Percentiles rank a stretch among this genome's conserved stretches.
Conservation (phyloP, 2,888 invertebrate species). For the Onchidella celtica region DNA sequence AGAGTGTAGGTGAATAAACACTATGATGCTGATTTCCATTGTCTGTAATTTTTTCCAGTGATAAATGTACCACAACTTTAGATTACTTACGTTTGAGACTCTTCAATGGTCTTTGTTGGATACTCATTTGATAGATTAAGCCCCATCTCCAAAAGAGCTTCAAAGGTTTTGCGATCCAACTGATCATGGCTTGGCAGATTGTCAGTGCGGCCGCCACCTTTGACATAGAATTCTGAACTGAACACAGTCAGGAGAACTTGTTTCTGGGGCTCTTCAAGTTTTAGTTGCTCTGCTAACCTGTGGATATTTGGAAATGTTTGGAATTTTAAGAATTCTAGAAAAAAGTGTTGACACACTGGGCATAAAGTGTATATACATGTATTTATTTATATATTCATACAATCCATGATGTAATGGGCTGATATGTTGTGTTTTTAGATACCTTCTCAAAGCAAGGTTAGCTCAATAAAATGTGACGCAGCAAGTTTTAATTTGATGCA, state of each 20-base stretch:
- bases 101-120: slow-evolving; percentile 59
- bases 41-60: too few species aligned
- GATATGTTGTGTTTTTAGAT: too few species aligned
- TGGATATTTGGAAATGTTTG: not conserved
- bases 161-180: slow-evolving; percentile 54
- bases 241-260: slow-evolving; percentile 69
- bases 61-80: too few species aligned
- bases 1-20: too few species aligned
- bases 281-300: slow-evolving; percentile 72
- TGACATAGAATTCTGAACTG: slow-evolving; percentile 63
- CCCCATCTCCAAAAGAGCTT: slow-evolving; percentile 60
- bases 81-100: slow-evolving; percentile 61
- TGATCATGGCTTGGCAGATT: slow-evolving; percentile 19
- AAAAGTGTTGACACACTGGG: too few species aligned
- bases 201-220: slow-evolving; percentile 60
- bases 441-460: too few species aligned
- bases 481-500: too few species aligned
- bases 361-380: too few species aligned
- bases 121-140: slow-evolving; percentile 59
- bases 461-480: too few species aligned
- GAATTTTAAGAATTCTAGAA: not conserved
- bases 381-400: too few species aligned
- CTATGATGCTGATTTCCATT: too few species aligned
- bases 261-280: slow-evolving; percentile 69
- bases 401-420: too few species aligned